These are phyloP conservation scores for Caenorhabditis sulstoni DNA, from an alignment of 2,888 invertebrate species.

Conservation along the genomic window DNA sequence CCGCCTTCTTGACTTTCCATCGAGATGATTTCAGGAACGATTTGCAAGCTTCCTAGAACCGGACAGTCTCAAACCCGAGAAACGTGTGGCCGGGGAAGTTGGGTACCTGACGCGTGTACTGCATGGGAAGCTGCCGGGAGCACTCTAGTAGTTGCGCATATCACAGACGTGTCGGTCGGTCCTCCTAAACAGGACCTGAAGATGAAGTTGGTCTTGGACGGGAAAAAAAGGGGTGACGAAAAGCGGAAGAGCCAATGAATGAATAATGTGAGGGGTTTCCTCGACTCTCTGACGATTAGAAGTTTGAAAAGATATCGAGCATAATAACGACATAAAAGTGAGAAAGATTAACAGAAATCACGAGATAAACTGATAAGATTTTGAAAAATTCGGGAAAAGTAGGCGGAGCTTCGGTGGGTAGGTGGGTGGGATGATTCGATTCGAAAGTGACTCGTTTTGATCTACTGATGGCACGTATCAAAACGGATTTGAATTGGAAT, in stretches of 20 bases:
- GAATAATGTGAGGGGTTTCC: conserved; percentile 29
- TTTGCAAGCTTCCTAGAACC: conserved; percentile 61
- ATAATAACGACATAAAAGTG: background rate
- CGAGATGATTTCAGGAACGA: conserved; percentile 62
- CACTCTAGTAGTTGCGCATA: conserved; percentile 55
- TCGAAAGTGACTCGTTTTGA: conserved; percentile 18
- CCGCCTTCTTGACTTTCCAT: conserved; percentile 65
- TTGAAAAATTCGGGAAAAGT: no score
- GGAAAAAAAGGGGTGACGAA: background rate
- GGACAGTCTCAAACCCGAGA: no score
- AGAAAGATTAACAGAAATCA: background rate
- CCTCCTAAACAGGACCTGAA: conserved; percentile 64
- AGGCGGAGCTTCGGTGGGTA: background rate
- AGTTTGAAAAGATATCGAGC: conserved; percentile 14
- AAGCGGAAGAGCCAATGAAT: background rate
- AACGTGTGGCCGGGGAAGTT: no score
- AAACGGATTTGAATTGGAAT: conserved; percentile 13
- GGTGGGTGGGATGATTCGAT: conserved; percentile 7
- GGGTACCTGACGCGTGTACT: conserved; percentile 61
- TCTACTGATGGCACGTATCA: conserved; percentile 14
- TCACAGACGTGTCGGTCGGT: conserved; percentile 41
- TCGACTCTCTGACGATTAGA: background rate
- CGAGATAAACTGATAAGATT: background rate
- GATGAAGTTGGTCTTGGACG: conserved; percentile 7
- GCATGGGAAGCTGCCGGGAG: conserved; percentile 58